Percentiles rank a stretch among this genome's conserved stretches.
These are phyloP conservation scores for Agrenia bidenticulata DNA, from an alignment of 2,888 invertebrate genomes.

Conservation along the genomic window DNA sequence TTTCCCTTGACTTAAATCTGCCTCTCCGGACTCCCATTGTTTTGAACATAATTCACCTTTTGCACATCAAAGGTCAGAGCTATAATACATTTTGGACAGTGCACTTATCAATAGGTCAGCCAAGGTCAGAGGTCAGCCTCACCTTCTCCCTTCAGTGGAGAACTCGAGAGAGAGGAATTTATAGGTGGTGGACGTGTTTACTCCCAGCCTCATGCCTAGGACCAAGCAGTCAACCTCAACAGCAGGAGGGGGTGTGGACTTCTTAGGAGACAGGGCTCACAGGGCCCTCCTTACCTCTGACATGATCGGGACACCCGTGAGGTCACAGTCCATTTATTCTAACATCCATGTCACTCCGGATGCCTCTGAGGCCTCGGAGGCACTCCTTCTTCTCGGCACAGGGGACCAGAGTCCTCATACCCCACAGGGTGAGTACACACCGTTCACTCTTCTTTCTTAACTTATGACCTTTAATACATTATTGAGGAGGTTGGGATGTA, in stretches of 20 bases:
- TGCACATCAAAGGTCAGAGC: neutral
- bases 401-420: constrained; percentile 41
- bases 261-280: neutral
- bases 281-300: neutral
- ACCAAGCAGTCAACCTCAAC: constrained; percentile 22
- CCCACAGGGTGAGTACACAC: constrained; percentile 37
- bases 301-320: neutral
- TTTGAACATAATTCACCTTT: neutral
- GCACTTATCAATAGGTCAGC: neutral
- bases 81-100: neutral
- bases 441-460: too few relatives aligned
- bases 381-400: constrained; percentile 46
- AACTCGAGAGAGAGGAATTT: neutral
- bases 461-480: too few relatives aligned
- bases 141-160: neutral
- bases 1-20: constrained; percentile 6
- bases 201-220: constrained; percentile 17
- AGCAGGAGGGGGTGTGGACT: constrained; percentile 12
- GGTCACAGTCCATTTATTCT: neutral
- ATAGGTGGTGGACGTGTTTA: neutral
- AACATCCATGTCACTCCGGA: constrained; percentile 12
- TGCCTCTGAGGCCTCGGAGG: constrained; percentile 46
- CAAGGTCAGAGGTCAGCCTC: neutral
- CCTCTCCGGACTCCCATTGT: neutral
- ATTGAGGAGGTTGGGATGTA: neutral